Evolutionary conservation across 2,797 vertebrate species (phyloP).

Genomic region (Gila robusta): DNA sequence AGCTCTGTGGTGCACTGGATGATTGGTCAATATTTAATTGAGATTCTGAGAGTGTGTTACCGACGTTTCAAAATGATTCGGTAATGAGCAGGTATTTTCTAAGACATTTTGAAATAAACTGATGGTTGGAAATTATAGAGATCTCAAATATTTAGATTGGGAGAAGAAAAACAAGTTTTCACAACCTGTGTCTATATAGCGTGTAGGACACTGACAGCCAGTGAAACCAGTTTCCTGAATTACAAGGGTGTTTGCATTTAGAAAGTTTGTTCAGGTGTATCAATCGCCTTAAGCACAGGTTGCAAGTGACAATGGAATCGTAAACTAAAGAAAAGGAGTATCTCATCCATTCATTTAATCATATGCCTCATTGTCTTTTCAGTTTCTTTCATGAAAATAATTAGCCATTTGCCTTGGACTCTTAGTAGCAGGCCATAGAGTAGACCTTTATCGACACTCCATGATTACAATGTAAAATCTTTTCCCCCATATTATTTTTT

Average conservation of each 20-base stretch:
- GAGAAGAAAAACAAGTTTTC: no score
- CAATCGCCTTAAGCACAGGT: not conserved
- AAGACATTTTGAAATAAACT: not conserved
- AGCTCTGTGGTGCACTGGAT: not conserved
- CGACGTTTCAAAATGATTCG: not conserved
- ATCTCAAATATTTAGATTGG: not conserved
- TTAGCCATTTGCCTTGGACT: not conserved
- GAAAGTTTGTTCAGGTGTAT: not conserved
- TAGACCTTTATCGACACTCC: not conserved
- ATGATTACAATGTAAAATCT: not conserved
- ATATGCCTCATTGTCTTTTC: not conserved
- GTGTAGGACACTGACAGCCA: not conserved
- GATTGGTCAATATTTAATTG: not conserved
- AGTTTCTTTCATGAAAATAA: not conserved
- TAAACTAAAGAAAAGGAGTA: not conserved
- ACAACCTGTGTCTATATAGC: not conserved
- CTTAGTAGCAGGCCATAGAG: not conserved
- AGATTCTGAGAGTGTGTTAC: not conserved
- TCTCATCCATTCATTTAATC: not conserved
- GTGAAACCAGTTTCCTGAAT: not conserved
- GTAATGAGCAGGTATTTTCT: not conserved
- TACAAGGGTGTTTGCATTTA: not conserved
- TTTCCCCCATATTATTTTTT: not conserved
- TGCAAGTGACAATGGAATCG: not conserved
- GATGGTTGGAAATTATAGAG: not conserved